Evolutionary conservation across 2,113 vertebrate genomes (phyloP), one percentile per base, ranked within the genome.

Genomic region (Vombatus ursinus): DNA sequence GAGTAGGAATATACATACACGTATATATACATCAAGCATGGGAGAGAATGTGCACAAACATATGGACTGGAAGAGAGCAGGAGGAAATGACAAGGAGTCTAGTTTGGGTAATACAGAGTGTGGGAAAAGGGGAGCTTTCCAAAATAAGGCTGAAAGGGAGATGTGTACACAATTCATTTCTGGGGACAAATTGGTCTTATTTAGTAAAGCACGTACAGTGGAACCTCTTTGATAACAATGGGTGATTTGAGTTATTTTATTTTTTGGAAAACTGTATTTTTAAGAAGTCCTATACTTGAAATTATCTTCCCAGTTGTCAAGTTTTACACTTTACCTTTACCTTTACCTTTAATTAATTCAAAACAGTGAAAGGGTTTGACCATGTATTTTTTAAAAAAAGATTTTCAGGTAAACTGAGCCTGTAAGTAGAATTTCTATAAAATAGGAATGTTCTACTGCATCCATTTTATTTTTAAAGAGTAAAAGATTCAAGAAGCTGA

Each of bases 401-500:
- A 37, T 68, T 44, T 23, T 19, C 19, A 84, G 16, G n/a, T 84
- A 84, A 84, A 84, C 4, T 44, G n/a, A 44, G n/a, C 6, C n/a
- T 44, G 5, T 44, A 22, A 77, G 16, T n/a, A 22, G 37, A 77
- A 77, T 77, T n/a, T 77, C 37, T 77, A 77, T 77, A n/a, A 77
- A 77, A n/a, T n/a, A 77, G 37, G 16, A 77, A 44, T n/a, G 37
- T n/a, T 19, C 19, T 44, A 12, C 28, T 61, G 28, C 31, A 68
- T 68, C 57, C 28, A 10, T 68, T 68, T 77, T 84, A 44, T 23
- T 44, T 84, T 84, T 84, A 84, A 84, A 84, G 68, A 84, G 16
- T 19, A 84, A 84, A 84, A 84, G 68, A 84, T 16, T 91, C 54
- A 90, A 11, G 12, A 96, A 94, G 93, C 0, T 94, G 49, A 94